These are phyloP conservation scores for Capromys pilorides DNA, from an alignment of 2,797 vertebrate genomes.

Conservation along the genomic window DNA sequence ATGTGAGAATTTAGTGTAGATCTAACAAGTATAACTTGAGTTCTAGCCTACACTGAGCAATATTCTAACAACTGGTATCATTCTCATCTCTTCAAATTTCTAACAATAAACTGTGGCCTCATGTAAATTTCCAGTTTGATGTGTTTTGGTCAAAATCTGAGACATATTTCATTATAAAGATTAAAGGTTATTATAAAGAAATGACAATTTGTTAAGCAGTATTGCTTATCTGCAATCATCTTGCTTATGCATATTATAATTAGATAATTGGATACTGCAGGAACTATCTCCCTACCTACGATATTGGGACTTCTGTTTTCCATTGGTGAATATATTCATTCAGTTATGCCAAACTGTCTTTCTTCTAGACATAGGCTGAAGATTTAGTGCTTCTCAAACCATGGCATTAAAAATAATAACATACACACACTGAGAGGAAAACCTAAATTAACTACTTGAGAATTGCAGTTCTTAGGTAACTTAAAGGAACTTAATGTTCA, in stretches of 20 bases:
- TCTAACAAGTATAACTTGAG: background rate
- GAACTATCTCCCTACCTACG: background rate
- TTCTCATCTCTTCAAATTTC: background rate
- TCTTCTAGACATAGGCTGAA: slow-evolving; percentile 7
- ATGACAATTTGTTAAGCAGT: background rate
- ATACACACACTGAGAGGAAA: background rate
- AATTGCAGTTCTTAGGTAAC: slow-evolving; percentile 24
- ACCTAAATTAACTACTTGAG: background rate
- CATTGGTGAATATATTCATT: slow-evolving; percentile 5
- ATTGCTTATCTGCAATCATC: background rate
- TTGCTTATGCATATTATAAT: background rate
- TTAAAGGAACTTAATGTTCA: slow-evolving; percentile 49
- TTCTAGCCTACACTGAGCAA: background rate
- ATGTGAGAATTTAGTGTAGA: background rate
- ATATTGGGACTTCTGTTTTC: background rate
- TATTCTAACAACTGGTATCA: background rate
- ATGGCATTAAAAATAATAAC: background rate
- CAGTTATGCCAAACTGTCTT: background rate
- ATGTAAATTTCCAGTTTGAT: slow-evolving; percentile 21
- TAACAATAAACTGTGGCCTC: background rate
- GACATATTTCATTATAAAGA: slow-evolving; percentile 2
- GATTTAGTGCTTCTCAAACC: slow-evolving; percentile 2
- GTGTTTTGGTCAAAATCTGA: slow-evolving; percentile 8
- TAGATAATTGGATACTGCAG: background rate
- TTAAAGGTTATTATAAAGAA: slow-evolving; percentile 22